Conservation (phyloP, 2,888 invertebrate genomes). For the Xylocampa areola region DNA sequence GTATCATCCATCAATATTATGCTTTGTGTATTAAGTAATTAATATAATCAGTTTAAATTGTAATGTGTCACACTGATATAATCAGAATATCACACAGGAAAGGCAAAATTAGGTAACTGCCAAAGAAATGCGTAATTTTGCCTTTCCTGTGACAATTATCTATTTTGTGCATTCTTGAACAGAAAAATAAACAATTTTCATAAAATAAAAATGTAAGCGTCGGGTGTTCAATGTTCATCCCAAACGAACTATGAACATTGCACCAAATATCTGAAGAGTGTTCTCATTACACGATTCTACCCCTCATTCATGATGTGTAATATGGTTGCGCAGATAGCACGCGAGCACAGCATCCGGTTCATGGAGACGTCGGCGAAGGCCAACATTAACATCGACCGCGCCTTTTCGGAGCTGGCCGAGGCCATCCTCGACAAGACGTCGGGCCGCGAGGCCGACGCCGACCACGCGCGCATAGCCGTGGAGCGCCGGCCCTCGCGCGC, state of each 20-base stretch:
- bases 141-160: no score
- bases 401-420: constrained; percentile 98
- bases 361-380: constrained; percentile 99
- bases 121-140: no score
- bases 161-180: no score
- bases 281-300: background rate
- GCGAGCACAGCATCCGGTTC: constrained; percentile 98
- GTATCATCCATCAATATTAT: constrained; percentile 10
- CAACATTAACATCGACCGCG: constrained; percentile 98
- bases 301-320: background rate
- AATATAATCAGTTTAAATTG: no score
- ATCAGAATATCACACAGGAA: no score
- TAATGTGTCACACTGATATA: no score
- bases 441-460: constrained; percentile 93
- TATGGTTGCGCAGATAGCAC: constrained; percentile 93
- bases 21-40: background rate
- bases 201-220: no score
- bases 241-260: no score
- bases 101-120: no score
- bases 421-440: constrained; percentile 98
- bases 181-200: no score
- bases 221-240: no score
- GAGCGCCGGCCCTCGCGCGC: constrained; percentile 92
- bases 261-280: no score
- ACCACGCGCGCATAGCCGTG: constrained; percentile 89